phyloP scores from a whole-genome alignment of 2,113 vertebrate genomes.

The Mus spicilegus region DNA sequence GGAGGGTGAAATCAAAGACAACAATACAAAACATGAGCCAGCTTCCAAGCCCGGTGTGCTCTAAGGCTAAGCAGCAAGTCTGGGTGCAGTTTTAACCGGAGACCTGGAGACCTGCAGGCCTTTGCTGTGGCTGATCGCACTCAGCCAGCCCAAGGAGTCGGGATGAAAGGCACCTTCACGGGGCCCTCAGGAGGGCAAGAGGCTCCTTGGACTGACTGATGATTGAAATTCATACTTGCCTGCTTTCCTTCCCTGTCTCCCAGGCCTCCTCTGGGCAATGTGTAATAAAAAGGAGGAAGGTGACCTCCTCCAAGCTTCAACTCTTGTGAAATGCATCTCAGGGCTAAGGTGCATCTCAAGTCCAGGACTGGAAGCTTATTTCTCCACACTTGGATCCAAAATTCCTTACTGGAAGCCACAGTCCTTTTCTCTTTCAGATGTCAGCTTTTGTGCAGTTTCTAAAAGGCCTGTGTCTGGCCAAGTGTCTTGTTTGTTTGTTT shows the following conservation, averaged over 20 bases:
- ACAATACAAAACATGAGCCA: constrained; percentile 55
- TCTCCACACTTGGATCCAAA: constrained; percentile 40
- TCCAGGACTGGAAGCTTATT: constrained; percentile 15
- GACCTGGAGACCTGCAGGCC: neutral
- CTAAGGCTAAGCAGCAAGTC: constrained; percentile 69
- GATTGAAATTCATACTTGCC: constrained; percentile 60
- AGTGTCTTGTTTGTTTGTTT: neutral
- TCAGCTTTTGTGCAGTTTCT: constrained; percentile 58
- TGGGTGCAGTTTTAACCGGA: neutral
- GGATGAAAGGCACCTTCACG: constrained; percentile 22
- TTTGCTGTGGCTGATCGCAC: neutral
- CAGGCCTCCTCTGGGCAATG: constrained; percentile 61
- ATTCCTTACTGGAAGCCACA: neutral
- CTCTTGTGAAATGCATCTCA: constrained; percentile 80
- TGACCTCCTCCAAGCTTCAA: constrained; percentile 54
- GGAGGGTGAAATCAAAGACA: constrained; percentile 64
- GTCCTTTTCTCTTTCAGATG: neutral
- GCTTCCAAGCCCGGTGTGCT: constrained; percentile 52
- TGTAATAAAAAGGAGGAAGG: constrained; percentile 76
- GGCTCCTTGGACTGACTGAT: neutral
- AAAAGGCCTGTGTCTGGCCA: neutral
- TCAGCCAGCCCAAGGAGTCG: neutral
- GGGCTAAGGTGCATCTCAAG: neutral
- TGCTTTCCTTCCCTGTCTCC: constrained; percentile 52
- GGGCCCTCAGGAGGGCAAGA: rapidly evolving